phyloP scores from a whole-genome alignment of 2,888 invertebrate genomes.

The Drosophila multiciliata region DNA sequence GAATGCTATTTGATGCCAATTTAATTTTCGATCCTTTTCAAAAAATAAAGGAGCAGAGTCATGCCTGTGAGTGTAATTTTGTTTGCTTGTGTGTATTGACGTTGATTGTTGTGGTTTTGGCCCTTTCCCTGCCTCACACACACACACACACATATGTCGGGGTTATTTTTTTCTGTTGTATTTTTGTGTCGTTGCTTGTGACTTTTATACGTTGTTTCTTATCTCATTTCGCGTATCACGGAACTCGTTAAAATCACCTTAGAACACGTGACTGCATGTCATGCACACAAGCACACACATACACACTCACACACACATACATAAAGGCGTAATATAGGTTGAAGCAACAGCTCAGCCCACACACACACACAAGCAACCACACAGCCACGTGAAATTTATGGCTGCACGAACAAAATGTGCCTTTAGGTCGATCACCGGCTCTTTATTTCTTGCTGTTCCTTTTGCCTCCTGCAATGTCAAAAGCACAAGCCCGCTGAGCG shows the following conservation, averaged over 20 bases:
- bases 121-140: conserved; percentile 1
- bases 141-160: not conserved
- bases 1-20: conserved; percentile 49
- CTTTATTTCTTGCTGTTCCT: conserved; percentile 16
- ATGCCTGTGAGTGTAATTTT: conserved; percentile 6
- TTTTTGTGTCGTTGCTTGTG: conserved; percentile 33
- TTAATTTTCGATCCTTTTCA: conserved; percentile 38
- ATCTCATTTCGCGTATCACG: conserved; percentile 77
- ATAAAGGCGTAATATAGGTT: not conserved
- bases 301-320: conserved; percentile 24
- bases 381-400: conserved; percentile 33
- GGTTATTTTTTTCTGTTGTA: conserved; percentile 12
- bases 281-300: conserved; percentile 38
- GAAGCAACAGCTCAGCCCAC: conserved; percentile 51
- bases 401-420: conserved; percentile 51
- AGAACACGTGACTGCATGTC: conserved; percentile 77
- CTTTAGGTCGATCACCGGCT: conserved; percentile 48
- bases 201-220: conserved; percentile 56
- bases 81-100: conserved; percentile 7
- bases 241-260: conserved; percentile 81
- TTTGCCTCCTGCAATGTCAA: conserved; percentile 45
- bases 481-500: conserved; percentile 47
- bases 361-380: conserved; percentile 14
- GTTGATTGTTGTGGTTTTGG: conserved; percentile 17
- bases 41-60: conserved; percentile 2